Percentiles rank a stretch among this genome's conserved stretches.
phyloP scores from a whole-genome alignment of 2,797 vertebrate species.

The Syncerus caffer region DNA sequence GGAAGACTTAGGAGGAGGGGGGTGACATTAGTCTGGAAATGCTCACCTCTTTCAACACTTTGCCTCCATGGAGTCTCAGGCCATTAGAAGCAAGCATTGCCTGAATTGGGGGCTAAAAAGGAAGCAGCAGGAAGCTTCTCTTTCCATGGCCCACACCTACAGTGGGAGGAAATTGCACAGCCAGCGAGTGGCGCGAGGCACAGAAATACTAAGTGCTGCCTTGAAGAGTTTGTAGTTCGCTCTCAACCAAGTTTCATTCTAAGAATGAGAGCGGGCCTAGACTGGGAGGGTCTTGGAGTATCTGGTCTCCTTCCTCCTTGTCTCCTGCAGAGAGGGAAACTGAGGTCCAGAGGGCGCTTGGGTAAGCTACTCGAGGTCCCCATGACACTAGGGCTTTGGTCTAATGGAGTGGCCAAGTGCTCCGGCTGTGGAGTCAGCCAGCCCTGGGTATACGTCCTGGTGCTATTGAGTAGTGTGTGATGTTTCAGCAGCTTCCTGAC shows the following conservation, averaged over 20 bases:
- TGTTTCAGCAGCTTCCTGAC: accelerated
- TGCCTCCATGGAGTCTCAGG: not conserved
- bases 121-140: not conserved
- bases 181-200: not conserved
- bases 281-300: not conserved
- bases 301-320: not conserved
- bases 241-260: not conserved
- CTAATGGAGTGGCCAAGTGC: not conserved
- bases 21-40: not conserved
- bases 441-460: accelerated
- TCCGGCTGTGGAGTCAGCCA: not conserved
- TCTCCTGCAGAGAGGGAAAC: not conserved
- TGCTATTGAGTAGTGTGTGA: accelerated
- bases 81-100: not conserved
- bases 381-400: accelerated
- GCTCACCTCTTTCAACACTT: not conserved
- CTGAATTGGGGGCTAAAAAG: not conserved
- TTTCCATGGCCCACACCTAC: accelerated
- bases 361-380: accelerated
- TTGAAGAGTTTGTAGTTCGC: not conserved
- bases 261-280: not conserved
- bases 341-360: not conserved
- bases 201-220: not conserved
- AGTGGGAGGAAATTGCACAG: not conserved
- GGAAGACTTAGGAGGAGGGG: constrained; percentile 19